Evolutionary conservation across 2,113 vertebrate genomes (phyloP).

Genomic region (Echinops telfairi): DNA sequence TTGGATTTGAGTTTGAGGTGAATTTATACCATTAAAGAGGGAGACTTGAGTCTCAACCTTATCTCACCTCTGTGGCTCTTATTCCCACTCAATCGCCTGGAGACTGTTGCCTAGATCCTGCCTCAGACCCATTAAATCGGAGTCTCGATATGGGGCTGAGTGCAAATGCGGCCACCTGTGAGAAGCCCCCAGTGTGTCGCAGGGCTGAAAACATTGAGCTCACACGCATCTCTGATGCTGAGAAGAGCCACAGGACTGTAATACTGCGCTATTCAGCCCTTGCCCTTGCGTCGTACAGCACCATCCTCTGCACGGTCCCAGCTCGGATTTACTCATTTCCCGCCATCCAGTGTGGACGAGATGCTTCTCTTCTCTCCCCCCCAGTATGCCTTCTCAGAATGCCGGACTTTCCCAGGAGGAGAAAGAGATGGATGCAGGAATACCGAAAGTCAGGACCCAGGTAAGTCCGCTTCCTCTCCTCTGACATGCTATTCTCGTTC

Average conservation of each 20-base stretch:
- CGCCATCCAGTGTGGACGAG: not conserved
- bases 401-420: constrained; percentile 23
- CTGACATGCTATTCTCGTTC: not conserved
- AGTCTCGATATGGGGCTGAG: not conserved
- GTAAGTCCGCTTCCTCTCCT: constrained; percentile 54
- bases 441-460: constrained; percentile 36
- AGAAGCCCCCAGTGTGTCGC: not conserved
- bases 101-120: not conserved
- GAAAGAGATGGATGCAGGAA: constrained; percentile 19
- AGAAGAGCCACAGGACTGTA: not conserved
- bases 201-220: too few relatives aligned
- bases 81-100: not conserved
- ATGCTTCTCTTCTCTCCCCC: not conserved
- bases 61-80: not conserved
- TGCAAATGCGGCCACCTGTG: not conserved
- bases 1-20: not conserved
- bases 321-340: not conserved
- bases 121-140: not conserved
- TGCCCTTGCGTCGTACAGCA: not conserved
- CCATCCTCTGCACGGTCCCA: not conserved
- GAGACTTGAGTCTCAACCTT: not conserved
- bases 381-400: constrained; percentile 50
- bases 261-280: not conserved
- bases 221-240: too few relatives aligned
- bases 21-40: not conserved